phyloP scores from a whole-genome alignment of 2,888 invertebrate genomes.

The Coenonympha arcania region DNA sequence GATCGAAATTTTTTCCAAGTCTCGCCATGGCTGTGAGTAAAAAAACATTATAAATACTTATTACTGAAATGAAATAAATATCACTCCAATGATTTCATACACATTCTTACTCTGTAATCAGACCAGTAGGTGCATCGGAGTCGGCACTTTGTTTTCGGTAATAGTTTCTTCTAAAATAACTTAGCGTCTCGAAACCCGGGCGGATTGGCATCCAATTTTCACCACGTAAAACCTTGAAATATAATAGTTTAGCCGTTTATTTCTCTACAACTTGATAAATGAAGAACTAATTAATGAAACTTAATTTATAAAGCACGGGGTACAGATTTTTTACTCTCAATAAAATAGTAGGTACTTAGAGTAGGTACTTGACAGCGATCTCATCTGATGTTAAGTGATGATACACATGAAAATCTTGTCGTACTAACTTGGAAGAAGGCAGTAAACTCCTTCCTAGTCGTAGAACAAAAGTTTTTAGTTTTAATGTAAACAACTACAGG shows the following conservation, averaged over 20 bases:
- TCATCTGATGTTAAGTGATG: no score
- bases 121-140: constrained; percentile 30
- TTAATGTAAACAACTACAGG: no score
- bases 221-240: constrained; percentile 43
- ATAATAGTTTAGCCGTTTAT: background rate
- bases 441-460: no score
- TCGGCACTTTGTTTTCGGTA: constrained; percentile 31
- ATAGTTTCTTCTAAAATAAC: constrained; percentile 40
- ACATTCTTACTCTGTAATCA: constrained; percentile 41
- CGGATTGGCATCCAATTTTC: constrained; percentile 46
- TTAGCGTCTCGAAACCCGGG: constrained; percentile 43
- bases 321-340: no score
- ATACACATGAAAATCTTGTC: no score
- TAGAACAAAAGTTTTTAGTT: no score
- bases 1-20: constrained; percentile 83
- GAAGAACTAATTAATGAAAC: no score
- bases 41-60: background rate
- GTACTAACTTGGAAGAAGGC: no score
- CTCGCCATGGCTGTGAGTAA: constrained; percentile 78
- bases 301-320: no score
- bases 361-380: no score
- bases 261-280: background rate
- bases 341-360: no score
- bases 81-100: no score
- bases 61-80: background rate